phyloP scores from a whole-genome alignment of 2,113 vertebrate genomes.

The Elanus axillaris region DNA sequence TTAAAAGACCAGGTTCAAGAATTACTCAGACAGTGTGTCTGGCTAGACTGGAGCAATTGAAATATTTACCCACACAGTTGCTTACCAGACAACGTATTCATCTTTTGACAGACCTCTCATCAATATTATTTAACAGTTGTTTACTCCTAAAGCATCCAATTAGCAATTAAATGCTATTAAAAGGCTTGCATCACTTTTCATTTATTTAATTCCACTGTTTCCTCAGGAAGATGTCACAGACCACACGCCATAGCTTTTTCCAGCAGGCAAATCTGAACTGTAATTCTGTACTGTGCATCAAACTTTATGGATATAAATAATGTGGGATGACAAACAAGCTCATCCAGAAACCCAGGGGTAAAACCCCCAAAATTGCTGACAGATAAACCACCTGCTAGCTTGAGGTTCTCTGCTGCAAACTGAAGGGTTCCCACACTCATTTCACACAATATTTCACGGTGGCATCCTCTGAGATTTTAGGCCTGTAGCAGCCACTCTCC shows the following conservation, averaged over 20 bases:
- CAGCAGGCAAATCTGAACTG: not conserved
- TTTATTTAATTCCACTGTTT: not conserved
- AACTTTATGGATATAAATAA: not conserved
- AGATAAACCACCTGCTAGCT: not conserved
- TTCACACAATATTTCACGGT: not conserved
- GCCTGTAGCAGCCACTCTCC: not conserved
- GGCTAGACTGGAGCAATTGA: conserved; percentile 17
- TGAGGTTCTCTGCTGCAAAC: not conserved
- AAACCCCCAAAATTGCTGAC: not conserved
- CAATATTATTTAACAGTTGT: conserved; percentile 27
- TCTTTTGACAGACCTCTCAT: conserved; percentile 33
- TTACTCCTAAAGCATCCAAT: conserved; percentile 19
- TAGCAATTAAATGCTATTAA: conserved; percentile 36
- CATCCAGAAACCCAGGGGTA: not conserved
- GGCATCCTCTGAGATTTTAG: not conserved
- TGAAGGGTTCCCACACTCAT: not conserved
- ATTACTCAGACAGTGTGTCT: conserved; percentile 40
- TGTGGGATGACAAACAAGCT: not conserved
- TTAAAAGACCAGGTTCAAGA: conserved; percentile 33
- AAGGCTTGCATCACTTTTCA: not conserved
- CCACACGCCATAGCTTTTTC: not conserved
- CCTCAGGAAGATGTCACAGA: not conserved
- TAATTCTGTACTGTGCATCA: not conserved
- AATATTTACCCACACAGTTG: conserved; percentile 3
- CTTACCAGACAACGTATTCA: not conserved